Evolutionary conservation across 2,113 vertebrate species (phyloP), one percentile per base, ranked within the genome.

Genomic region (Pontoporia blainvillei): DNA sequence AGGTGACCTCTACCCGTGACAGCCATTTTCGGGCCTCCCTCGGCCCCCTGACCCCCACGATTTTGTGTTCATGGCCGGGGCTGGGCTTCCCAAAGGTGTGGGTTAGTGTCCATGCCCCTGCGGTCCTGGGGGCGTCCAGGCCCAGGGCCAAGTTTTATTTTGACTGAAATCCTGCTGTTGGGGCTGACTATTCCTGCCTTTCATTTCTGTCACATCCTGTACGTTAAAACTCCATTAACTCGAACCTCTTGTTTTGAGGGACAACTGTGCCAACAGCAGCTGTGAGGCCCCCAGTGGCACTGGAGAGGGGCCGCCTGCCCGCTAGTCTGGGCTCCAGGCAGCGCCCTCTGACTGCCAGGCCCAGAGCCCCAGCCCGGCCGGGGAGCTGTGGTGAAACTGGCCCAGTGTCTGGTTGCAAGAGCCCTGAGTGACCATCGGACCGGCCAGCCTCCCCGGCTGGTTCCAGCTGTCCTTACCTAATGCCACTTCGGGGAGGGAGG

Each of bases 181-280:
- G 90, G 97, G 97, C 98, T 97, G 98, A 96, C 96, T 96, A 97
- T 97, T 98, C 96, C 98, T 90, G 82, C 96, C 94, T 97, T 97
- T 98, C 97, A 96, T 97, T 98, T 98, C 98, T 98, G 97, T 98
- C 95, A 85, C 96, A 97, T 98, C 98, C 97, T 97, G 96, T 96
- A 92, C 97, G 79, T 96, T 97, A 98, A 98, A 98, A 97, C 92
- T 75, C 93, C 97, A 92, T 97, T 96, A 97, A 94, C 97, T 96
- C 89, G 71, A 98, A 61, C 95, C 97, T 97, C 98, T 98, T 96
- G 97, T 98, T 97, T 98, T 86, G 39, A 96, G 96, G 96, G 97
- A 97, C 96, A 94, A 97, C 94, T 96, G 93, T 14, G 66, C 97
- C 88, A 49, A 94, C 96, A 96, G 96, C 90, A 66, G 95, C 61